These are phyloP conservation scores for Sebastes wilsoni DNA, from an alignment of 2,797 vertebrate species.

Conservation along the genomic window DNA sequence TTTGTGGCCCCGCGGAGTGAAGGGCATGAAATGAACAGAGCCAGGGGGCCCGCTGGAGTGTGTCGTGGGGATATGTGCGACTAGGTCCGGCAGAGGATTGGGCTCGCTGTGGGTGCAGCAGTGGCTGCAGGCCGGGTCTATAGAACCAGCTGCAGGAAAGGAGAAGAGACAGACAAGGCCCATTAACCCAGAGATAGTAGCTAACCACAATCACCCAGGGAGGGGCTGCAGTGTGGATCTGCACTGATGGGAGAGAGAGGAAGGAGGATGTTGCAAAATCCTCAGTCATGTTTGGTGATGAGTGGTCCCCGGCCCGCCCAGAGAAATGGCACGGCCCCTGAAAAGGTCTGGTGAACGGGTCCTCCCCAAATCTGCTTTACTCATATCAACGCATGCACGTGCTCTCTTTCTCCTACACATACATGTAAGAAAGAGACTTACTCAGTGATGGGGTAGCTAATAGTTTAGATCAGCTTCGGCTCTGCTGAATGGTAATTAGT, in stretches of 20 bases:
- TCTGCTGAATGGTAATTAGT: no score
- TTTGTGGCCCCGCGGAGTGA: slow-evolving; percentile 70
- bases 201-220: slow-evolving; percentile 46
- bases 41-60: slow-evolving; percentile 59
- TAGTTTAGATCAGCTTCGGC: no score
- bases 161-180: slow-evolving; percentile 66
- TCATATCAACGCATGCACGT: no score
- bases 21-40: slow-evolving; percentile 80
- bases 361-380: no score
- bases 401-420: no score
- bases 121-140: slow-evolving; percentile 41
- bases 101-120: slow-evolving; percentile 21
- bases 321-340: no score
- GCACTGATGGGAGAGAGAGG: slow-evolving; percentile 16
- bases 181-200: slow-evolving; percentile 68
- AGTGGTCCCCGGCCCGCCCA: background rate
- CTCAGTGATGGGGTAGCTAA: no score
- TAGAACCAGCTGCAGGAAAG: slow-evolving; percentile 49
- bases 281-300: background rate
- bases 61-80: slow-evolving; percentile 62
- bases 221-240: slow-evolving; percentile 31
- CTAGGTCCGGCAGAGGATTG: slow-evolving; percentile 47
- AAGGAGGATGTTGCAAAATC: slow-evolving; percentile 19
- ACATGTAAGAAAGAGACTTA: no score
- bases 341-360: no score